Conservation (phyloP, 1,140 invertebrate species). For the Calliopsis andreniformis region DNA sequence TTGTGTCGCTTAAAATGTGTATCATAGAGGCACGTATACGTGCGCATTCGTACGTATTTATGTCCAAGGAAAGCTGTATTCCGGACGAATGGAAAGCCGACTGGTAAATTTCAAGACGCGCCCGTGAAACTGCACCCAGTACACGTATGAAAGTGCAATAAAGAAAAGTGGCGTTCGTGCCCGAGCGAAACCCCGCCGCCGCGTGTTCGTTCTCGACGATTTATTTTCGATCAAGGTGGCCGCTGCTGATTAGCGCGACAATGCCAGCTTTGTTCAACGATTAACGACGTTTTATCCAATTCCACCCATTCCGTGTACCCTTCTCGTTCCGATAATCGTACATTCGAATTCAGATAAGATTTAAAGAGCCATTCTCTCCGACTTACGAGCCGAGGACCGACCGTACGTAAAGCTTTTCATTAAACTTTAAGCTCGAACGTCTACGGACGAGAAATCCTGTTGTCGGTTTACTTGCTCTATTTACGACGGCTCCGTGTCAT, state of each 20-base stretch:
- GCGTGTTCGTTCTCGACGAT: constrained; percentile 49
- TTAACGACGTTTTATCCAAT: constrained; percentile 69
- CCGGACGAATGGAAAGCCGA: constrained; percentile 38
- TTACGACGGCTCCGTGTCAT: constrained; percentile 4
- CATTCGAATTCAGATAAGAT: constrained; percentile 64
- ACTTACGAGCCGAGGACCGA: constrained; percentile 47
- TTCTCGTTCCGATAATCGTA: constrained; percentile 64
- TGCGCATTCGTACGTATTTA: constrained; percentile 49
- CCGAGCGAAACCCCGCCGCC: constrained; percentile 36
- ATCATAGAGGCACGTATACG: not conserved
- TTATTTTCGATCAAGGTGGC: constrained; percentile 68
- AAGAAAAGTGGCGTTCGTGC: constrained; percentile 69
- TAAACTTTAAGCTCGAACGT: constrained; percentile 50
- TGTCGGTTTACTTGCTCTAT: constrained; percentile 23
- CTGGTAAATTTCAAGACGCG: constrained; percentile 59
- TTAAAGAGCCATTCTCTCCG: constrained; percentile 64
- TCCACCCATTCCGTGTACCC: constrained; percentile 68
- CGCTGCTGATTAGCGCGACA: constrained; percentile 68
- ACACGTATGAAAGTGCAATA: constrained; percentile 69
- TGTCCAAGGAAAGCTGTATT: constrained; percentile 50
- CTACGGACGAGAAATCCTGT: constrained; percentile 20
- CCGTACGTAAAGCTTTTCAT: constrained; percentile 61
- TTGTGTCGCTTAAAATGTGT: constrained; percentile 15
- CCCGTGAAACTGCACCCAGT: constrained; percentile 53
- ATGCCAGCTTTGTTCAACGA: constrained; percentile 67